Evolutionary conservation across 2,797 vertebrate species (phyloP), one percentile per base, ranked within the genome.

Genomic region (Perodicticus potto): DNA sequence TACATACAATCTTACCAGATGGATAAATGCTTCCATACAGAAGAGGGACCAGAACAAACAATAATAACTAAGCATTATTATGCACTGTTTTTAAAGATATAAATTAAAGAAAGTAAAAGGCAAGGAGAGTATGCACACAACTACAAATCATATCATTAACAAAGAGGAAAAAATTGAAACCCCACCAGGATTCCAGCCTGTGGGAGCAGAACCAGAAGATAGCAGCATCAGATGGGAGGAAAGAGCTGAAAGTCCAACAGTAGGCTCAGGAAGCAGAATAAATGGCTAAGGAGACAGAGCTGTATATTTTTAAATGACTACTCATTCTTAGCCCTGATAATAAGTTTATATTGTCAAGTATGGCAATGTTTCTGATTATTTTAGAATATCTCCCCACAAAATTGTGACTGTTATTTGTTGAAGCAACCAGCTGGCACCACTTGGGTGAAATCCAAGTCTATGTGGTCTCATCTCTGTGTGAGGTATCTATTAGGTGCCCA

Each of bases 371-470:
- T 93, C 34, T 89, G n/a, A 80, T 49, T 40, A 25, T 70, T n/a
- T 88, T 86, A 73, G 90, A 91, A 59, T 92, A 67, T 74, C 34
- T 77, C 45, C 92, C 19, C 85, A 84, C 82, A 97, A 95, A 94
- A 97, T 84, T 89, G 89, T 91, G 43, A 78, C 37, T 70, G 23
- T 57, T 91, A 93, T 86, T 94, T 97, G 72, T n/a, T 96, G 40
- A 92, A 86, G 32, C 34, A 94, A 73, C 72, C 84, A 98, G 93
- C 87, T 97, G 88, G 87, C 20, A 77, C 37, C 32, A 65, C 19
- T 92, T 96, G 94, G 85, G n/a, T 74, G 59, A 95, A 92, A 96
- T 90, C 87, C 92, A 97, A 78, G 40, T 80, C 53, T 92, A 22
- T 76, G 27, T 37, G 10, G 94, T 89, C 61, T 93, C 82, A 83